Conservation (phyloP, 2,888 invertebrate species). For the Octonoba sinensis region DNA sequence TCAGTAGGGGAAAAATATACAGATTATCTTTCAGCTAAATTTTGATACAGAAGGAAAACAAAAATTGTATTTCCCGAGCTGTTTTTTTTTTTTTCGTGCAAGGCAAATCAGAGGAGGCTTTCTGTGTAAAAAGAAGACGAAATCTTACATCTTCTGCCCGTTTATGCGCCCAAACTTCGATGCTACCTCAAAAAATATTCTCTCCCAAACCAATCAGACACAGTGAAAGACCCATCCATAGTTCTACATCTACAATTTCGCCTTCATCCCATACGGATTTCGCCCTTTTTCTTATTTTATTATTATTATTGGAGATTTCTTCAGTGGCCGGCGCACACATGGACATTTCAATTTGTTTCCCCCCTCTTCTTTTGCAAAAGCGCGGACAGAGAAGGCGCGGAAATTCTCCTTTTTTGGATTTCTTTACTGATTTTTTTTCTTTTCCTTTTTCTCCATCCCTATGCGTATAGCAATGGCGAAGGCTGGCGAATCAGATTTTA, state of each 20-base stretch:
- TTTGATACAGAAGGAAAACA: no score
- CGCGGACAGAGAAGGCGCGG: constrained; percentile 42
- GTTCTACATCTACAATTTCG: constrained; percentile 62
- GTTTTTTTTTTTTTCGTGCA: no score
- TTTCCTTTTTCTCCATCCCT: constrained; percentile 2
- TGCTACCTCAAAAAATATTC: constrained; percentile 56
- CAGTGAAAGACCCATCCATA: constrained; percentile 49
- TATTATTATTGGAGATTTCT: constrained; percentile 53
- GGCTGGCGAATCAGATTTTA: constrained; percentile 63
- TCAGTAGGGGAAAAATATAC: no score
- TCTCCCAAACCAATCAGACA: constrained; percentile 56
- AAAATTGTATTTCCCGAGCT: no score
- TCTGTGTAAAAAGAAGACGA: constrained; percentile 12
- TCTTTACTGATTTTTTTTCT: neutral
- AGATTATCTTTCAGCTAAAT: no score
- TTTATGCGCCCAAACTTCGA: constrained; percentile 35
- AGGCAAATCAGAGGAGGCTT: no score
- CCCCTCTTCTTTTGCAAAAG: constrained; percentile 37
- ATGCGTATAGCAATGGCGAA: constrained; percentile 51
- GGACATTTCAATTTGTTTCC: constrained; percentile 63
- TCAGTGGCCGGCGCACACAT: constrained; percentile 48
- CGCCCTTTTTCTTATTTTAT: constrained; percentile 26
- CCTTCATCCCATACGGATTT: constrained; percentile 42
- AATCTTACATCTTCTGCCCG: constrained; percentile 49
- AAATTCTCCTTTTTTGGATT: constrained; percentile 32